Base-by-base conservation (phyloP, 2,797 vertebrate genomes). In the Steatocranus sp. region DNA sequence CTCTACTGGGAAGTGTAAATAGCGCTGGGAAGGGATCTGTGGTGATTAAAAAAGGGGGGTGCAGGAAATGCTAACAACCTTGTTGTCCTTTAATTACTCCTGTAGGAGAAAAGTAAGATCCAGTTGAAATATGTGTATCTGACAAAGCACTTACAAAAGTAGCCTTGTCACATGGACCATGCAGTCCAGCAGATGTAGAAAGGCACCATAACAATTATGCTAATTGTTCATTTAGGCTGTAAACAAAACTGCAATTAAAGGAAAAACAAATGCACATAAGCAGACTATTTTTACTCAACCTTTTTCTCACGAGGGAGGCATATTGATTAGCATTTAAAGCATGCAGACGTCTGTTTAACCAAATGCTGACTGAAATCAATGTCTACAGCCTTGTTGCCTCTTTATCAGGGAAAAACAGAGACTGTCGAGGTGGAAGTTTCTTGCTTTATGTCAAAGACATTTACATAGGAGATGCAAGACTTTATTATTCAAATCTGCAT, bases 241-340 rank as follows among this genome's bases (percentile, higher is more conserved):
- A 90, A 94, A 93, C 90, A 89, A 90, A 94, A 92, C 78, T 68
- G 56, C 78, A 93, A 88, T 93, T 92, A 94, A 92, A 87, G 75
- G 58, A 27, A 75, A 86, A 89, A 84, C 76, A 84, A 82, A 87
- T 79, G 84, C 80, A 80, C 63, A 85, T 79, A 82, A 91, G 85
- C 49, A 50, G 84, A 79, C 82, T 94, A 89, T 93, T 94, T 94
- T 92, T 89, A 88, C 75, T 82, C 38, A 25, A 58, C 75, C 78
- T 73, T 77, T 51, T 58, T 79, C 87, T 87, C 88, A 77, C 2
- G 76, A 87, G 85, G 90, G 66, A 81, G 25, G 20, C 50, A 48
- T 75, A 93, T 95, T 73, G 89, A 94, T 94, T 89, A 89, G 79
- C 88, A 89, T 94, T 95, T 93, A 92, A 91, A 86, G 81, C 83